A percentile compares a stretch with the other conserved stretches of the same genome.
These are phyloP conservation scores for Acromyrmex echinatior DNA, from an alignment of 1,140 invertebrate genomes.

Conservation along the genomic window DNA sequence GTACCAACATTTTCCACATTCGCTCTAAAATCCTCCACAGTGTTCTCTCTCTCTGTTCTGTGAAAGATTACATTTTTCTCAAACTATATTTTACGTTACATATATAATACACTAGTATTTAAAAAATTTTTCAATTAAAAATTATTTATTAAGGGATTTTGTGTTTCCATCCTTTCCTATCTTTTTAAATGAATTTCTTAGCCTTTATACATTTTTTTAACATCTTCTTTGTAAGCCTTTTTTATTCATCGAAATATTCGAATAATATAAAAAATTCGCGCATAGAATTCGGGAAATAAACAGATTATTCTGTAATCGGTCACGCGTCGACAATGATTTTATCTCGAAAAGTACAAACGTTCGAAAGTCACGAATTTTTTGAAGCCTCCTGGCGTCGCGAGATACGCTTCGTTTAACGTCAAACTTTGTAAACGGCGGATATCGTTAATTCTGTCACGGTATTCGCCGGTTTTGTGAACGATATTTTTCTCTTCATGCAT, in stretches of 20 bases:
- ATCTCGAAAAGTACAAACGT: neutral
- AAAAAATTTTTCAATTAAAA: neutral
- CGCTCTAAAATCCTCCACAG: neutral
- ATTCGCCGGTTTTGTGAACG: constrained; percentile 19
- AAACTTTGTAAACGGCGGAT: constrained; percentile 44
- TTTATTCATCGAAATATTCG: neutral
- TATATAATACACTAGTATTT: neutral
- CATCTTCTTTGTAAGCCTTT: neutral
- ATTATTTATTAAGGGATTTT: neutral
- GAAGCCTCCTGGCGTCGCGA: neutral
- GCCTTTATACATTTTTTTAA: neutral
- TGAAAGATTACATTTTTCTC: constrained; percentile 17
- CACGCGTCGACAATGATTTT: neutral
- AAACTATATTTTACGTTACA: neutral
- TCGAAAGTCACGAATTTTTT: constrained; percentile 12
- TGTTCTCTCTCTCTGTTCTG: neutral
- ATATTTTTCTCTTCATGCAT: constrained; percentile 68
- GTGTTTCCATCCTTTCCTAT: neutral
- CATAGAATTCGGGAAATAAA: neutral
- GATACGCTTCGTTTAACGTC: constrained; percentile 16
- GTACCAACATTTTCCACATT: neutral
- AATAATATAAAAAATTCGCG: neutral
- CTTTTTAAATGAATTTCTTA: neutral
- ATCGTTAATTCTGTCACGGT: constrained; percentile 55
- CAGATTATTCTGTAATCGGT: neutral